A percentile compares a stretch with the other conserved stretches of the same genome.
Conservation (phyloP, 2,888 invertebrate genomes). For the Hartigia nigra region DNA sequence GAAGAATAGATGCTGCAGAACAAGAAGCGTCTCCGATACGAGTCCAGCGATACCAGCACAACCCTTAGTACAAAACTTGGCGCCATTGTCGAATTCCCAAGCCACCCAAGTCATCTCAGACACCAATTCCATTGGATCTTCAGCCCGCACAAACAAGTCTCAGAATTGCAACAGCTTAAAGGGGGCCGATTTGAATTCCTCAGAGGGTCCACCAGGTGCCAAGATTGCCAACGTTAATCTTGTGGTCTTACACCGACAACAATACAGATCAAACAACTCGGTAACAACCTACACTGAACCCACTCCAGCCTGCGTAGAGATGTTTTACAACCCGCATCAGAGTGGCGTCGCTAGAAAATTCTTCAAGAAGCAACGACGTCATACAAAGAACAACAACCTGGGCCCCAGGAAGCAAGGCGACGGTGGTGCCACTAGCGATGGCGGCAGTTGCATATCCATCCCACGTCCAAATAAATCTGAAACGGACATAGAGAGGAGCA, state of each 20-base stretch:
- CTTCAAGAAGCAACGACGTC: conserved; percentile 85
- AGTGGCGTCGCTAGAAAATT: conserved; percentile 93
- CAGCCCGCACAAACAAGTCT: conserved; percentile 75
- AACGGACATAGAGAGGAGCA: conserved; percentile 63
- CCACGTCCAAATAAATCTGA: conserved; percentile 68
- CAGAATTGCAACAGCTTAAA: conserved; percentile 74
- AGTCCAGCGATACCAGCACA: conserved; percentile 68
- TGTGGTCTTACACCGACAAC: conserved; percentile 77
- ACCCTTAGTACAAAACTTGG: conserved; percentile 67
- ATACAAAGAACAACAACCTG: conserved; percentile 77
- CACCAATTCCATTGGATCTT: conserved; percentile 64
- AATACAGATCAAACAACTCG: conserved; percentile 77
- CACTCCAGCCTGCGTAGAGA: conserved; percentile 73
- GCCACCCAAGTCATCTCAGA: conserved; percentile 63
- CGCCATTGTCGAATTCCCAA: conserved; percentile 70
- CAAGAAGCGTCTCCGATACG: conserved; percentile 76
- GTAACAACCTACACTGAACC: conserved; percentile 74
- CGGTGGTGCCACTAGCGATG: conserved; percentile 71
- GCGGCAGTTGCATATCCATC: conserved; percentile 66
- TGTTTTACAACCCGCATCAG: conserved; percentile 94
- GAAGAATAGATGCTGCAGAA: conserved; percentile 73
- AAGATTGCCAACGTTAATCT: conserved; percentile 75
- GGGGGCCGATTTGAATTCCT: conserved; percentile 72
- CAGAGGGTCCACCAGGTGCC: conserved; percentile 58
- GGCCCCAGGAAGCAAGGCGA: conserved; percentile 74